Evolutionary conservation across 2,888 invertebrate species (phyloP), one percentile per base, ranked within the genome.

Genomic region (Drosophila hamatofila): DNA sequence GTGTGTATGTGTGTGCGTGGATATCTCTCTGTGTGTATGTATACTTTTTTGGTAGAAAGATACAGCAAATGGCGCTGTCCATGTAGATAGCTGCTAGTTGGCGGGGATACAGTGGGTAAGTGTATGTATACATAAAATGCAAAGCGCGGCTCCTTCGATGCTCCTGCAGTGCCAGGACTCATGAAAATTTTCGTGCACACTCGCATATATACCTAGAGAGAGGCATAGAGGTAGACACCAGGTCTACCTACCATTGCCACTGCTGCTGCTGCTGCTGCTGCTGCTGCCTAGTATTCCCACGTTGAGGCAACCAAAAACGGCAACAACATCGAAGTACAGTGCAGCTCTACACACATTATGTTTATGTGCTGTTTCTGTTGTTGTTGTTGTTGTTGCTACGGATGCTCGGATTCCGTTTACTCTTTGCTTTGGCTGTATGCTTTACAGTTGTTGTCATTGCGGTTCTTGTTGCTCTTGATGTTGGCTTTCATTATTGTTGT

Each of bases 71-170:
- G 79, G 67, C 44, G 54, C 46, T 62, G 76, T 75, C 75, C 80
- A 79, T 56, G 64, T 63, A 65, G 64, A 69, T 70, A 76, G 59
- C 67, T 75, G 69, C 65, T 69, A 70, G 62, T 70, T 61, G 21
- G 39, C 14, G 16, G 7, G n/a, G 33, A 23, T 30, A 58, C 30
- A 41, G 52, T 71, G 76, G 62, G 67, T 62, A 59, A 80, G 67
- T 62, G 89, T 87, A 75, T 88, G 81, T 86, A 89, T 88, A 85
- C 88, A 85, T 66, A 66, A 90, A 90, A 88, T 89, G 86, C 85
- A 84, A 89, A 84, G 83, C 84, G 89, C 79, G 89, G 85, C 88
- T 82, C 81, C 77, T 74, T 60, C 78, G 82, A 72, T 72, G 87
- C 83, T 86, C 51, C 72, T 80, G 80, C 73, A 72, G 30, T 56